phyloP scores from a whole-genome alignment of 2,888 invertebrate species.

The Netelia fuscicornis region DNA sequence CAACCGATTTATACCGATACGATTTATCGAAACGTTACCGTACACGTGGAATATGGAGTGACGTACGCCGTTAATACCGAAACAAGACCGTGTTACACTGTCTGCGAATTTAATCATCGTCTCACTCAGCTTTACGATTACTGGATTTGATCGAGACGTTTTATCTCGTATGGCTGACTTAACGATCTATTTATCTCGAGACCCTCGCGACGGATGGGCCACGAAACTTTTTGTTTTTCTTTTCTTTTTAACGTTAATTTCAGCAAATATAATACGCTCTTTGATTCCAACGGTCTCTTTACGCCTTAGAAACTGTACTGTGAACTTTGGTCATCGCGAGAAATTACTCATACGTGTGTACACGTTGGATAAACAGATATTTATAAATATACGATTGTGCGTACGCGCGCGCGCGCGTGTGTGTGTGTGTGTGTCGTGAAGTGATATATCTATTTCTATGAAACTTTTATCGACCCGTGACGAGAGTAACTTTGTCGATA shows the following conservation, averaged over 20 bases:
- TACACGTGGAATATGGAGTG: constrained; percentile 71
- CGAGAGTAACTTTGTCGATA: no score
- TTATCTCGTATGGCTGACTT: background rate
- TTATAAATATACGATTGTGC: no score
- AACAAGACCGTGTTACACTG: constrained; percentile 65
- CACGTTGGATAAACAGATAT: no score
- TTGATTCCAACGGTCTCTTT: background rate
- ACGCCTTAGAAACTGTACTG: no score
- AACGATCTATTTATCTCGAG: background rate
- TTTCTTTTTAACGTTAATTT: background rate
- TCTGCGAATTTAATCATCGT: constrained; percentile 73
- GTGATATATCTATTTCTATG: no score
- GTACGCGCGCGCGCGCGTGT: no score
- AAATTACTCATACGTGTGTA: no score
- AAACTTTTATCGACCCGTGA: no score
- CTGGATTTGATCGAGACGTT: constrained; percentile 20
- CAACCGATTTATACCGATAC: constrained; percentile 59
- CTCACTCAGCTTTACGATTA: constrained; percentile 60
- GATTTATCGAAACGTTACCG: constrained; percentile 70
- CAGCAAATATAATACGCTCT: background rate
- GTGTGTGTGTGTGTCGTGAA: no score
- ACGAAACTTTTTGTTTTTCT: background rate
- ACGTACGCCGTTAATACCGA: constrained; percentile 55
- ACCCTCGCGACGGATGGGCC: background rate
- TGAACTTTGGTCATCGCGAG: no score